phyloP scores from a whole-genome alignment of 1,140 invertebrate genomes.

The Bombus confusus region DNA sequence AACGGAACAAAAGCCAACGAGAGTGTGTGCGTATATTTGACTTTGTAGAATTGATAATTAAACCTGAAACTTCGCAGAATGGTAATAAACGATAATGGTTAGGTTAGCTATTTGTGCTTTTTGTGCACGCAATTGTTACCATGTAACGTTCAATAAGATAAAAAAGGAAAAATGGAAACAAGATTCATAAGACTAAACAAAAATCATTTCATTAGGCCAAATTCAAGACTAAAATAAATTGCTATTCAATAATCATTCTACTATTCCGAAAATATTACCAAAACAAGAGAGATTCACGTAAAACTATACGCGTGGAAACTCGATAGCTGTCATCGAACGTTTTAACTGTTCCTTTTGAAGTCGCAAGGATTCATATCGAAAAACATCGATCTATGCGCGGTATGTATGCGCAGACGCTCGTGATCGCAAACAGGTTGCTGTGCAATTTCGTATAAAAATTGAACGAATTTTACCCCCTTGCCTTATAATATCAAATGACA shows the following conservation, averaged over 20 bases:
- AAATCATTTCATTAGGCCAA: too few species aligned
- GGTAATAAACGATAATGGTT: neutral
- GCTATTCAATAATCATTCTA: neutral
- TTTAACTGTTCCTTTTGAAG: neutral
- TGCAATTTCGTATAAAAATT: neutral
- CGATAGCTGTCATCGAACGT: neutral
- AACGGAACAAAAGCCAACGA: constrained; percentile 14
- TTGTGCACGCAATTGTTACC: neutral
- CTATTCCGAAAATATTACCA: neutral
- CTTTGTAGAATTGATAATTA: constrained; percentile 36
- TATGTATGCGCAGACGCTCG: neutral
- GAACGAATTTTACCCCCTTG: neutral
- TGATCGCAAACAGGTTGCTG: neutral
- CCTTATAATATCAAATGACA: neutral
- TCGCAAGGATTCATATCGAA: neutral
- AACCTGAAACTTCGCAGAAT: constrained; percentile 13
- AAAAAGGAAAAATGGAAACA: too few species aligned
- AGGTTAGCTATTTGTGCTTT: too few species aligned
- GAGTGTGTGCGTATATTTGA: neutral
- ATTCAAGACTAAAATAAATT: too few species aligned
- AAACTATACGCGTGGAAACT: neutral
- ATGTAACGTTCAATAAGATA: too few species aligned
- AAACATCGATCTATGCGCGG: neutral
- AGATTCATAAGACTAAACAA: too few species aligned
- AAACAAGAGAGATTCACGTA: neutral